Evolutionary conservation across 2,888 invertebrate genomes (phyloP), one percentile per base, ranked within the genome.

Genomic region (Lithophane leautieri): DNA sequence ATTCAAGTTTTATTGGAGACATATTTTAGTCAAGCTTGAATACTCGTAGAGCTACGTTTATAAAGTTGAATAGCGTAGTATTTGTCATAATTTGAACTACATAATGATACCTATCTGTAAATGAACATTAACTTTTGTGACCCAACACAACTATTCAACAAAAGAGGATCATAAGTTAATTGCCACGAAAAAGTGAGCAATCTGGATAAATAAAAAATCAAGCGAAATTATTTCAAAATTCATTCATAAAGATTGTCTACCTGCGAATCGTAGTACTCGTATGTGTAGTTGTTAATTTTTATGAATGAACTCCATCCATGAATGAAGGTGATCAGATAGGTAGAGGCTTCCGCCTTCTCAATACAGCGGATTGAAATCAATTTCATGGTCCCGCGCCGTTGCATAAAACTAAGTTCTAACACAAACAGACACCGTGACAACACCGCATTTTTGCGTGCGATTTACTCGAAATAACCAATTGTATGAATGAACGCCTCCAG

Each of bases 381-480:
- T 96, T 96, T 95, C 91, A 95, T 94, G 95, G 93, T 89, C 89
- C 92, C 80, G 91, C 94, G 91, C 93, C 92, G 92, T 96, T 96
- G 96, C 95, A 96, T 95, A 95, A 95, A 95, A 94, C 93, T 89
- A 88, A 92, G 92, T 91, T 92, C 90, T 88, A 91, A 93, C 90
- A 92, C 91, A 93, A 93, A 92, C 90, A 91, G 82, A 87, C 88
- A 82, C 88, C 90, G 89, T 90, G 90, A 91, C 90, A 82, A 92
- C 89, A 87, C 88, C 76, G 65, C 79, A 86, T 89, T 89, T 92
- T 90, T 85, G 89, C 83, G 85, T 85, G 86, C 89, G 91, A 91
- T 94, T 93, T 91, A 90, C 87, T 83, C 79, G 84, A 89, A 94
- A 93, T 93, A 94, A 92, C 92, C 92, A 92, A 94, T 93, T 90